Evolutionary conservation across 2,797 vertebrate genomes (phyloP).

Genomic region (Adelosebastes latens): DNA sequence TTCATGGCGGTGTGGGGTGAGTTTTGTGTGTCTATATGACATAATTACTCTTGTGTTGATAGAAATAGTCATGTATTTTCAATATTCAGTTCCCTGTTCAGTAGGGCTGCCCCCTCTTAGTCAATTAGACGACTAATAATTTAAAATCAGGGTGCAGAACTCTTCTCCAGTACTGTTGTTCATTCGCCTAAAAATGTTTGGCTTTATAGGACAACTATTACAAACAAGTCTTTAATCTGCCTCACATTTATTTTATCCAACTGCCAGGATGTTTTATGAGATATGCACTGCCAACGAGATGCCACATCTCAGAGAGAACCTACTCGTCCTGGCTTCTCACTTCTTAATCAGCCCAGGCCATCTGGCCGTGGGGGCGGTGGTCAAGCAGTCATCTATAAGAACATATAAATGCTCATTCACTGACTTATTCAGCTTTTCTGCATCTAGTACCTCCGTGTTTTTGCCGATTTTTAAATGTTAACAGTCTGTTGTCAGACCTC

Average conservation of each 20-base stretch:
- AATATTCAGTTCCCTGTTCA: background rate
- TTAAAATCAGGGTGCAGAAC: background rate
- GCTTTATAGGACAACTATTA: background rate
- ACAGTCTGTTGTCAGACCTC: background rate
- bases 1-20: conserved; percentile 97
- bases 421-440: conserved; percentile 3
- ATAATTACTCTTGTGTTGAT: background rate
- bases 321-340: conserved; percentile 42
- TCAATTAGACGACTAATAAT: background rate
- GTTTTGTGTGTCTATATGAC: conserved; percentile 61
- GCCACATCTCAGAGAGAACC: conserved; percentile 52
- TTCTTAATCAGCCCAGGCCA: conserved; percentile 51
- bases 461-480: background rate
- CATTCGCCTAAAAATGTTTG: background rate
- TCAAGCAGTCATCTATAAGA: conserved; percentile 39
- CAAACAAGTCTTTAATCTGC: conserved; percentile 25
- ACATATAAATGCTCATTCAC: conserved; percentile 13
- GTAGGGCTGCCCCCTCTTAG: too few relatives aligned
- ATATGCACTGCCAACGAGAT: conserved; percentile 54
- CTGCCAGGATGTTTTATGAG: conserved; percentile 35
- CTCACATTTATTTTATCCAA: conserved; percentile 27
- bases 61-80: background rate
- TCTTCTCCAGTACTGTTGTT: background rate
- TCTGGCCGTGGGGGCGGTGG: conserved; percentile 64
- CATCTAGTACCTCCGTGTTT: background rate